Evolutionary conservation across 2,797 vertebrate genomes (phyloP), one percentile per base, ranked within the genome.

Genomic region (Betta splendens): DNA sequence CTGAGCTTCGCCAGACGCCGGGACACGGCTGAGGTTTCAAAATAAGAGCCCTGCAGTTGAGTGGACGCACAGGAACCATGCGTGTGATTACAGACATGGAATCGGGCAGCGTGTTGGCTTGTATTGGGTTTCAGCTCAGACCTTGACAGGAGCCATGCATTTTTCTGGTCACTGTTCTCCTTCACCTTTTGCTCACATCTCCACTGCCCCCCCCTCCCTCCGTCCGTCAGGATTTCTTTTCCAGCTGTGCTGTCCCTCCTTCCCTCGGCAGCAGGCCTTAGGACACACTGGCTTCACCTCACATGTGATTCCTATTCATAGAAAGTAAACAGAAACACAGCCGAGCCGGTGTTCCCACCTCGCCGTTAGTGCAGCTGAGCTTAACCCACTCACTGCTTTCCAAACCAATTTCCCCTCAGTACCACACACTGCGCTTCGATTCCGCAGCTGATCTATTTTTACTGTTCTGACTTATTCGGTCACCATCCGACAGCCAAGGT

Each of bases 271-370:
- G 57, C 79, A 76, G 77, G 67, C 75, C 45, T 71, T 65, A 52
- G 70, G 58, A 54, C 21, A 38, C 57, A 63, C 66, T 67, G 72
- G 64, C 80, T 82, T 83, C 77, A 87, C 85, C 75, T 73, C 89
- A 89, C 86, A 87, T 85, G 86, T 76, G 67, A 85, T 86, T 86
- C 87, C 89, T 91, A 88, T 91, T 90, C 87, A 91, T 86, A 91
- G 87, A 91, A 87, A 70, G 81, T 84, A 92, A 90, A 91, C 88
- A 90, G 80, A 79, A 68, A 71, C 49, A 65, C 76, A 69, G 83
- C 69, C 75, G 80, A 72, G 75, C 69, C 21, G 51, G 73, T 72
- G 74, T 86, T 87, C 86, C 87, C 83, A 86, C 88, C 83, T 84
- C 82, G 76, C 68, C 68, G 31, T 46, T 58, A 78, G 69, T 48